Percentiles rank a stretch among this genome's conserved stretches.
Conservation (phyloP, 2,113 vertebrate species). For the Hypocryptadius cinnamomeus region DNA sequence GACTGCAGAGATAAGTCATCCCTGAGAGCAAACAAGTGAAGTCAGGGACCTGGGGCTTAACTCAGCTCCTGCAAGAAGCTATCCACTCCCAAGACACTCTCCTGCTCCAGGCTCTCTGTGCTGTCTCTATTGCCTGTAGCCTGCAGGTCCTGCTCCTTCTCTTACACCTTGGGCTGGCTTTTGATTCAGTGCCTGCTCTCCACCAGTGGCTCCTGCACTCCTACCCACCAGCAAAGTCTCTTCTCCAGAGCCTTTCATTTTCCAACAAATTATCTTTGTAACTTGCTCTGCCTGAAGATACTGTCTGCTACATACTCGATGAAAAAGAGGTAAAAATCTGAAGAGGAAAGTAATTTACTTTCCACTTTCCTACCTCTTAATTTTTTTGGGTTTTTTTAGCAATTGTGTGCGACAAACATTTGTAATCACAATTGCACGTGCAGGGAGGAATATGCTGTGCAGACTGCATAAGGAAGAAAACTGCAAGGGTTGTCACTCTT, state of each 20-base stretch:
- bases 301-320: background rate
- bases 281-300: background rate
- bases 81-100: background rate
- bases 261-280: background rate
- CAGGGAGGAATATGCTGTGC: background rate
- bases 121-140: background rate
- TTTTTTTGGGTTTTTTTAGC: background rate
- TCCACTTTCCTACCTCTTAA: background rate
- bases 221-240: background rate
- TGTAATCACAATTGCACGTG: background rate
- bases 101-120: background rate
- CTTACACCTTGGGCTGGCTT: background rate
- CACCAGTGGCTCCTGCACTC: background rate
- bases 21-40: background rate
- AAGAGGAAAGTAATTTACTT: background rate
- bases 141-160: background rate
- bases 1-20: background rate
- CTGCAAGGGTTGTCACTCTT: background rate
- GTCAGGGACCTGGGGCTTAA: background rate
- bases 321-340: background rate
- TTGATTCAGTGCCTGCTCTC: background rate
- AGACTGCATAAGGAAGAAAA: background rate
- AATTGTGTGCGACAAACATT: background rate
- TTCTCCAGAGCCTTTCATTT: background rate
- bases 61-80: background rate